Base-by-base conservation (phyloP, 2,888 invertebrate species). In the Stenotaenia linearis region DNA sequence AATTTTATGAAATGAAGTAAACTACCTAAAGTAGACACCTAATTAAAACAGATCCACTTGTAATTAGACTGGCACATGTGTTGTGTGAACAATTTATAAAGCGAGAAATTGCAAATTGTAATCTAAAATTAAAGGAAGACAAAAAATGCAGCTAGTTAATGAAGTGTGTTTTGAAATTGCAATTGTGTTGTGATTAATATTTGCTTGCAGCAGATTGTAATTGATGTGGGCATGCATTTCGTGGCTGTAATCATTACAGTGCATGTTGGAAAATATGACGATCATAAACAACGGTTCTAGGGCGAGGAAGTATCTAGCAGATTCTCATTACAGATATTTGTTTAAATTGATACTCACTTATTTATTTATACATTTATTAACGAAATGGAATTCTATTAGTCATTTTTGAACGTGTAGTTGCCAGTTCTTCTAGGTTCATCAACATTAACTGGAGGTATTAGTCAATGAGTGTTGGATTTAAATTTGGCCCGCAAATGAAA, bases 401-500 rank as follows among this genome's bases (percentile, higher is more conserved):
- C 18, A 3, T 50, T 50, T 50, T 4, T 2, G 1, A 18, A 7
- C 15, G 1, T 50, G 25, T 10, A 25, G 45, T 15, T 25, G 10
- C 12, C 56, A 56, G 10, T n/a, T 28, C 69, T 69, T 69, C 25
- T 12, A 69, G 28, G 50, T 50, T 50, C 50, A 21, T 50, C 28
- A 25, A 69, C 25, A 69, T 28, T 10, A 69, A 28, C 69, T 69
- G 23, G 69, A 69, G 3, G 28, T 25, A 69, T 69, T 69, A 69
- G 69, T 69, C 28, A 28, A 25, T 69, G 69, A 69, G 69, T 69
- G 69, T 69, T 69, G 69, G 25, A 69, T 69, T 69, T 69, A 69
- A 69, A 69, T 69, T 69, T 69, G 69, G 69, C 25, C 15, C 28
- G n/a, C 69, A 69, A 69, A 69, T 69, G 69, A 69, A 69, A 69